Percentiles rank a stretch among this genome's conserved stretches.
phyloP scores from a whole-genome alignment of 2,888 invertebrate genomes.

The Lepidochitona cinerea region DNA sequence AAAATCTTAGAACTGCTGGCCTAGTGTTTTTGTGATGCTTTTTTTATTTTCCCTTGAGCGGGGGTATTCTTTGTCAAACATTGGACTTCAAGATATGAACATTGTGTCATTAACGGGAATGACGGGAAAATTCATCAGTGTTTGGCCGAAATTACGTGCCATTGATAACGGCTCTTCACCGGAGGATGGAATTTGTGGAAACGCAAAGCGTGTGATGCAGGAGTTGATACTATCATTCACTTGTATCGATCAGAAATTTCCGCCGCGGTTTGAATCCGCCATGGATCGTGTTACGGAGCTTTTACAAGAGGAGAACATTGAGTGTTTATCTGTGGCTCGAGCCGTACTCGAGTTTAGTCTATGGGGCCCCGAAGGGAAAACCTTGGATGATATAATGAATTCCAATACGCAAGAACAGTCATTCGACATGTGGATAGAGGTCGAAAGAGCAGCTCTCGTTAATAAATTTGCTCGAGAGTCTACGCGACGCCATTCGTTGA shows the following conservation, averaged over 20 bases:
- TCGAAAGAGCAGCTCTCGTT: slow-evolving; percentile 46
- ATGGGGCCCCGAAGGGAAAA: slow-evolving; percentile 50
- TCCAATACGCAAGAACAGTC: neutral
- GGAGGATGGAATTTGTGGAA: neutral
- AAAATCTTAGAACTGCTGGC: too few species aligned
- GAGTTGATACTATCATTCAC: neutral
- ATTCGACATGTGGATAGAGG: slow-evolving; percentile 52
- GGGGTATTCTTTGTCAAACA: neutral
- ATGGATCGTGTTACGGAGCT: slow-evolving; percentile 45
- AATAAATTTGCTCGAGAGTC: slow-evolving; percentile 46
- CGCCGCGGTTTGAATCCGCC: slow-evolving; percentile 28
- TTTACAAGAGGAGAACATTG: slow-evolving; percentile 45
- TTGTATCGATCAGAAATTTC: slow-evolving; percentile 4
- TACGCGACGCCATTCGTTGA: slow-evolving; percentile 4
- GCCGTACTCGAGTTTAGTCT: slow-evolving; percentile 56
- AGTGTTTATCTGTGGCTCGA: slow-evolving; percentile 54
- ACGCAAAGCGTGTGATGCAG: slow-evolving; percentile 4
- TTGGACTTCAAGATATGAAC: neutral
- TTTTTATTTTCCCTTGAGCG: neutral
- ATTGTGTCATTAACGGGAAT: neutral
- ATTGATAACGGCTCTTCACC: neutral
- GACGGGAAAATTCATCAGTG: neutral
- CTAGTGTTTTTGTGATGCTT: too few species aligned
- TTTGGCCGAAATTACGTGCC: neutral
- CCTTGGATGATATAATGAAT: slow-evolving; percentile 16